These are phyloP conservation scores for Torymus tubicola DNA, from an alignment of 2,888 invertebrate genomes.

Conservation along the genomic window DNA sequence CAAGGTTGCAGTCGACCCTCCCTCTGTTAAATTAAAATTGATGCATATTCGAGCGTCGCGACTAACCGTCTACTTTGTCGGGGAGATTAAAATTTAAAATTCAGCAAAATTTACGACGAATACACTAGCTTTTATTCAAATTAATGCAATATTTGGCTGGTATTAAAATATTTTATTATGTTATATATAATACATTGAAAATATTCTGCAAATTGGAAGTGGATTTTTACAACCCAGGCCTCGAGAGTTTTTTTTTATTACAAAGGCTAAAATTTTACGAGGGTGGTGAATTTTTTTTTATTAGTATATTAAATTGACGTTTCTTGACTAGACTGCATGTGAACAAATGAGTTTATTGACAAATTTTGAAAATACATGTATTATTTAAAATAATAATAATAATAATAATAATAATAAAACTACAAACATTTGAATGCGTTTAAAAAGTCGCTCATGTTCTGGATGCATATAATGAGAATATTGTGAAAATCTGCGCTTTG, in stretches of 20 bases:
- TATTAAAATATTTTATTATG: conserved; percentile 21
- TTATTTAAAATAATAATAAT: no score
- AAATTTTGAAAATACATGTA: not conserved
- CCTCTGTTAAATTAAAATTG: conserved; percentile 12
- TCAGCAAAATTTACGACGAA: not conserved
- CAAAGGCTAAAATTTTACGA: conserved; percentile 29
- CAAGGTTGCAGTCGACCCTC: no score
- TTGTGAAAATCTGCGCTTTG: no score
- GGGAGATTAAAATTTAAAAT: conserved; percentile 5
- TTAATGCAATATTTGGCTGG: conserved; percentile 12
- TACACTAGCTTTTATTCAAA: conserved; percentile 15
- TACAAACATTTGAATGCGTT: no score
- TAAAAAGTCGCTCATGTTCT: no score
- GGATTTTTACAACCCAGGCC: not conserved
- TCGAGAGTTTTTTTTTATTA: not conserved
- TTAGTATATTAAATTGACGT: conserved; percentile 3
- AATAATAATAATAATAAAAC: no score
- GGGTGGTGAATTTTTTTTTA: conserved; percentile 22
- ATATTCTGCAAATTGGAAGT: not conserved
- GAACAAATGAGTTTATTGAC: not conserved
- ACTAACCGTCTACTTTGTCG: not conserved
- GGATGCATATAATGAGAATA: no score
- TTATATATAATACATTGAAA: not conserved
- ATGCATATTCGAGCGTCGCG: not conserved
- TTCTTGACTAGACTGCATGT: not conserved